Conservation (phyloP, 2,113 vertebrate species). For the Neodon shergylaensis region DNA sequence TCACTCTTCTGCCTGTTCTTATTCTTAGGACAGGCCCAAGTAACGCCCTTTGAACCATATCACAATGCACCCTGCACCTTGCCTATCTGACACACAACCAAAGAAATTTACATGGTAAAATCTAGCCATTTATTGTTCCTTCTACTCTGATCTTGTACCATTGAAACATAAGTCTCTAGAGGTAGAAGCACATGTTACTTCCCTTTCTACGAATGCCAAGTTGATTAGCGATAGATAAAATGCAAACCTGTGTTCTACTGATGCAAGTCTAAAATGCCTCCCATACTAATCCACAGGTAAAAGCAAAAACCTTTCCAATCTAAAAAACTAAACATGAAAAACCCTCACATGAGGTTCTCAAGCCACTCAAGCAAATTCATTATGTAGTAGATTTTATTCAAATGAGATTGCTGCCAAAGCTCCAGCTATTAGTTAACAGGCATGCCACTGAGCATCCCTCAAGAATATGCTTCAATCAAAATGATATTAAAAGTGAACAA, state of each 20-base stretch:
- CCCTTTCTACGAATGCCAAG: not conserved
- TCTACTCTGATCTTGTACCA: not conserved
- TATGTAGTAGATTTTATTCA: conserved; percentile 4
- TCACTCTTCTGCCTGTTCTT: not conserved
- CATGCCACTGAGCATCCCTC: conserved; percentile 43
- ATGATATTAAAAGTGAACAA: conserved; percentile 73
- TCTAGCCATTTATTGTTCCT: conserved; percentile 1
- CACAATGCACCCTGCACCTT: not conserved
- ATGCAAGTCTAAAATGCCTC: not conserved
- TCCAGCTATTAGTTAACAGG: conserved; percentile 58
- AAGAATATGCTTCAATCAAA: conserved; percentile 65
- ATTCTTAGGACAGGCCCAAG: not conserved
- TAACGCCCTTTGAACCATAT: not conserved
- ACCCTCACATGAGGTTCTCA: not conserved
- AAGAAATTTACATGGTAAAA: not conserved
- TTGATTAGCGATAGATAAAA: not conserved
- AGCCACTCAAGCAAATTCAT: not conserved
- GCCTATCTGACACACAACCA: not conserved
- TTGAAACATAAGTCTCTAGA: not conserved
- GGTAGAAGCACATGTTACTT: not conserved
- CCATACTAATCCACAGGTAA: not conserved
- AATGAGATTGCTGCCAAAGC: conserved; percentile 51
- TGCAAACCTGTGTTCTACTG: not conserved
- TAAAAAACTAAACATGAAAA: not conserved
- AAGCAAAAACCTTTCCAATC: conserved; percentile 1